Evolutionary conservation across 2,113 vertebrate species (phyloP).

Genomic region (Sphyrna mokarran): DNA sequence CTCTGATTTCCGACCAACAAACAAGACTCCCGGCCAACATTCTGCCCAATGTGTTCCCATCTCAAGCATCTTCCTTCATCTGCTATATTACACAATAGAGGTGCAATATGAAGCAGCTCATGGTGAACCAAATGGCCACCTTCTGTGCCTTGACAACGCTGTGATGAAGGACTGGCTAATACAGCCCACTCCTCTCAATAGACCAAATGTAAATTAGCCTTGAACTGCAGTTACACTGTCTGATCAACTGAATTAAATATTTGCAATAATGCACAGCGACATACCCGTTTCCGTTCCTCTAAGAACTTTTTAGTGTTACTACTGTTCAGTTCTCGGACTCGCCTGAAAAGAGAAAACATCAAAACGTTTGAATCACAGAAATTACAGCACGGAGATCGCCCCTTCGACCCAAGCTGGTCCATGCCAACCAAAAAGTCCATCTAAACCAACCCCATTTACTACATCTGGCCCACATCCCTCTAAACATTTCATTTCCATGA

Average conservation of each 20-base stretch:
- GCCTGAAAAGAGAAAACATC: constrained; percentile 54
- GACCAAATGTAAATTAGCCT: background rate
- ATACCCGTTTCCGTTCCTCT: constrained; percentile 92
- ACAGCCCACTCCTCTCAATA: background rate
- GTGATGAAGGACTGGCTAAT: background rate
- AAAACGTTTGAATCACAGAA: background rate
- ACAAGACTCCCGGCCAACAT: too few species aligned
- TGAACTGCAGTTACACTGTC: background rate
- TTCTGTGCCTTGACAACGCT: too few species aligned
- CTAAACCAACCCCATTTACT: too few species aligned
- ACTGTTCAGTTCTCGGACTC: constrained; percentile 93
- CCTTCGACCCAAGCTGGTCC: too few species aligned
- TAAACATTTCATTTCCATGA: too few species aligned
- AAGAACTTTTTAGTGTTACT: constrained; percentile 99
- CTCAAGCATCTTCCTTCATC: too few species aligned
- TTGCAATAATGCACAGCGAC: constrained; percentile 42
- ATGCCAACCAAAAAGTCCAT: too few species aligned
- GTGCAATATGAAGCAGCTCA: background rate
- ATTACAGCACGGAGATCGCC: too few species aligned
- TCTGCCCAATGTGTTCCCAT: too few species aligned
- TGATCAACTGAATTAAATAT: background rate
- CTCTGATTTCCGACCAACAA: too few species aligned
- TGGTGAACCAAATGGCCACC: background rate
- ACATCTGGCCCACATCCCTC: too few species aligned
- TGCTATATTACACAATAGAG: too few species aligned